Percentiles rank a stretch among this genome's conserved stretches.
Evolutionary conservation across 1,140 invertebrate species (phyloP).

Genomic region (Bradynema listronoti): DNA sequence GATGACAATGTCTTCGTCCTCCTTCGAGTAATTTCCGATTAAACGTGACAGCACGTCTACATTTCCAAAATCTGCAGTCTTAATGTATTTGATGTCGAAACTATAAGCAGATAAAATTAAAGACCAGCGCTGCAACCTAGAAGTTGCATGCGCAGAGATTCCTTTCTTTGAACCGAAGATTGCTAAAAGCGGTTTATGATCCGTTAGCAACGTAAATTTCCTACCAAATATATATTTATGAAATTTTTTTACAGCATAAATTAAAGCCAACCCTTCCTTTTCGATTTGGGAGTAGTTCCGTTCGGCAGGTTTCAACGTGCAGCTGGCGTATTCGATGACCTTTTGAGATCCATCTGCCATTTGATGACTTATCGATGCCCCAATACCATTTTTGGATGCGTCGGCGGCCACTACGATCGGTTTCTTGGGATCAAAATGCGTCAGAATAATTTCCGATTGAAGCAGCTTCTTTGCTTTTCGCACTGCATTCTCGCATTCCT

Average conservation of each 20-base stretch:
- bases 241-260: conserved; percentile 17
- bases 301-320: conserved; percentile 59
- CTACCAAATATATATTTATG: conserved; percentile 16
- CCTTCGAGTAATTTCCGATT: conserved; percentile 3
- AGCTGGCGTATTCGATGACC: conserved; percentile 59
- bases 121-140: conserved; percentile 13
- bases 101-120: conserved; percentile 10
- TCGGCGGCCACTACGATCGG: conserved; percentile 60
- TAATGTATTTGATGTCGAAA: conserved; percentile 19
- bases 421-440: conserved; percentile 57
- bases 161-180: conserved; percentile 19
- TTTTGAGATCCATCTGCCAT: conserved; percentile 55
- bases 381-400: conserved; percentile 60
- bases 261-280: conserved; percentile 58
- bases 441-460: conserved; percentile 39
- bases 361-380: conserved; percentile 60
- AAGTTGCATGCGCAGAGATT: conserved; percentile 13
- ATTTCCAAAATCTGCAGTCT: conserved; percentile 13
- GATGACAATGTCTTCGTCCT: conserved; percentile 15
- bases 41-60: conserved; percentile 17
- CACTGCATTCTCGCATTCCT: conserved; percentile 27
- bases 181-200: conserved; percentile 17
- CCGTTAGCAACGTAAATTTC: conserved; percentile 13
- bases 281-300: conserved; percentile 62
- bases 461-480: conserved; percentile 45